phyloP scores from a whole-genome alignment of 2,888 invertebrate genomes.

The Doris montereyensis region DNA sequence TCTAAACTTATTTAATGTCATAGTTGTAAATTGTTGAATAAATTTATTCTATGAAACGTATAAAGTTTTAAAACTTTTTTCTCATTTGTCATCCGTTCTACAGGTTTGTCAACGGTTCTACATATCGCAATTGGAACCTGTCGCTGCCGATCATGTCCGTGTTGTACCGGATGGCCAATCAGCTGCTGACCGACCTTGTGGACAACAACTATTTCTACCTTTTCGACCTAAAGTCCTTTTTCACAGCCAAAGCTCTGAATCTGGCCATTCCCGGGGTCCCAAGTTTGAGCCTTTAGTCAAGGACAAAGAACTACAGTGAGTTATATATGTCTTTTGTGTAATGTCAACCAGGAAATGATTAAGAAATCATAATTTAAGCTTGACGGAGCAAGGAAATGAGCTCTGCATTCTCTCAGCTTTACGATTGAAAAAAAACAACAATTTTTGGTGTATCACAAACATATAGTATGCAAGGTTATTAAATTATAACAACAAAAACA shows the following conservation, averaged over 20 bases:
- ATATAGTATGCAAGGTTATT: no score
- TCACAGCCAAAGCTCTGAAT: constrained; percentile 98
- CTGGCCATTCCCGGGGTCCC: constrained; percentile 99
- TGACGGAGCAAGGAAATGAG: no score
- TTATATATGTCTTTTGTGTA: no score
- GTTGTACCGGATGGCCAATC: constrained; percentile 96
- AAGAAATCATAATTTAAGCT: neutral
- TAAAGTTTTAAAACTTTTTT: no score
- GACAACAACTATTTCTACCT: constrained; percentile 99
- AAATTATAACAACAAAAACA: no score
- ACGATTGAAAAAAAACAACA: no score
- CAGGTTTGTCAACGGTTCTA: constrained; percentile 94
- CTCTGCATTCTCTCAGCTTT: no score
- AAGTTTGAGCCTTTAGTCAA: constrained; percentile 99
- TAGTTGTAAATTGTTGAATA: no score
- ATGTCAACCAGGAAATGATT: neutral
- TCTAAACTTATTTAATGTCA: no score
- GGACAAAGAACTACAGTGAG: constrained; percentile 93
- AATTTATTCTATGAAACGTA: no score
- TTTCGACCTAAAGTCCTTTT: constrained; percentile 99
- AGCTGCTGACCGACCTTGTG: constrained; percentile 95
- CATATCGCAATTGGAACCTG: constrained; percentile 97
- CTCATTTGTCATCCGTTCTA: no score
- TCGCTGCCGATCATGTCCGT: constrained; percentile 98
- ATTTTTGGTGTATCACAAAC: no score